Conservation (phyloP, 2,797 vertebrate genomes). For the Xiphophorus birchmanni region DNA sequence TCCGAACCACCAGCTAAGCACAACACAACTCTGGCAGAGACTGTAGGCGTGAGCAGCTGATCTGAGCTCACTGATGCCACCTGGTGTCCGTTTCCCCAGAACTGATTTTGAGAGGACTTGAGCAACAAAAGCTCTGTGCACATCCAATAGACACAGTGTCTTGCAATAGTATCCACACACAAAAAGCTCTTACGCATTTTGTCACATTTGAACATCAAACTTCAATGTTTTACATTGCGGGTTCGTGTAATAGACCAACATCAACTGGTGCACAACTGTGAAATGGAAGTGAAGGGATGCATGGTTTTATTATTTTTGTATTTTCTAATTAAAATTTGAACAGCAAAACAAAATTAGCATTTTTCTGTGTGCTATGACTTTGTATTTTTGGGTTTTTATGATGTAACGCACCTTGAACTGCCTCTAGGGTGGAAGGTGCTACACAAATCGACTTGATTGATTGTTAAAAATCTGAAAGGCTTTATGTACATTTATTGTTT, state of each 20-base stretch:
- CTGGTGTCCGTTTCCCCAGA: slow-evolving; percentile 55
- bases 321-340: not conserved
- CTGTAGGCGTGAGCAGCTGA: not conserved
- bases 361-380: no score
- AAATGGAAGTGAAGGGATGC: not conserved
- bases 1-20: slow-evolving; percentile 46
- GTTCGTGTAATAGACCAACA: not conserved
- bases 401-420: no score
- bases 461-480: not conserved
- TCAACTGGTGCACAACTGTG: not conserved
- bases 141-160: not conserved
- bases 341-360: no score
- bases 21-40: not conserved
- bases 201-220: not conserved
- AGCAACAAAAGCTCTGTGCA: not conserved
- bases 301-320: not conserved
- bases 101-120: not conserved
- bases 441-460: no score
- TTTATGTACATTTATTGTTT: not conserved
- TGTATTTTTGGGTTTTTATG: no score
- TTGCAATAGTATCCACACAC: not conserved
- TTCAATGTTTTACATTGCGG: not conserved
- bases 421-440: no score
- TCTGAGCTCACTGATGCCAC: slow-evolving; percentile 64
- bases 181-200: not conserved